Evolutionary conservation across 1,140 invertebrate genomes (phyloP), one percentile per base, ranked within the genome.

Genomic region (Acromyrmex charruanus): DNA sequence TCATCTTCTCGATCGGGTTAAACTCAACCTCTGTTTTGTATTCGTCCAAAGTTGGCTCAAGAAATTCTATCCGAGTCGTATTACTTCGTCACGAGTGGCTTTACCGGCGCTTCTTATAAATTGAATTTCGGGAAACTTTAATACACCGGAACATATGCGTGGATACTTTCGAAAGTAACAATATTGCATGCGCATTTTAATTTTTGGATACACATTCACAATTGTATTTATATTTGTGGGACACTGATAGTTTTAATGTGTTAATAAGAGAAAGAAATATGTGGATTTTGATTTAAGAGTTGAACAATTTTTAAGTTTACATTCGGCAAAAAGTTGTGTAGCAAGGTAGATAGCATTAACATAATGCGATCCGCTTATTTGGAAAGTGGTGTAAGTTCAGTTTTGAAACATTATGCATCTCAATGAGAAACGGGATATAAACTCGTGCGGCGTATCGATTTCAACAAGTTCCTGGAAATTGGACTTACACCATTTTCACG

Each of bases 91-190:
- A 31, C 35, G 25, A 82, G 53, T 82, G 51, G 55, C 69, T 84
- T 84, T 75, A 75, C 39, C n/a, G n/a, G 71, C 80, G 80, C 55
- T 49, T 84, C 69, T 84, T 84, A 61, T 63, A 84, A 84, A 84
- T 75, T 84, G 80, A 75, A 84, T 74, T 82, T 74, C 12, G 55
- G 31, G 14, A 10, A 61, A 51, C 58, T 84, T 82, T 82, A 82
- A 82, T 59, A 68, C 51, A 74, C 14, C 35, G 9, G 4, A 49
- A 35, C 58, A 49, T 44, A 84, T 6, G n/a, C 44, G 39, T 61
- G 68, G 7, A 31, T 44, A 44, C 35, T 25, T 18, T 44, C 14
- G 12, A 59, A 74, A 21, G 4, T 61, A 31, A 31, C 9, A 61
- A 14, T 0, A 10, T 3, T 49, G 21, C n/a, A 35, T 9, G 14